These are phyloP conservation scores for Bujurquina vittata DNA, from an alignment of 2,113 vertebrate genomes.

Conservation along the genomic window DNA sequence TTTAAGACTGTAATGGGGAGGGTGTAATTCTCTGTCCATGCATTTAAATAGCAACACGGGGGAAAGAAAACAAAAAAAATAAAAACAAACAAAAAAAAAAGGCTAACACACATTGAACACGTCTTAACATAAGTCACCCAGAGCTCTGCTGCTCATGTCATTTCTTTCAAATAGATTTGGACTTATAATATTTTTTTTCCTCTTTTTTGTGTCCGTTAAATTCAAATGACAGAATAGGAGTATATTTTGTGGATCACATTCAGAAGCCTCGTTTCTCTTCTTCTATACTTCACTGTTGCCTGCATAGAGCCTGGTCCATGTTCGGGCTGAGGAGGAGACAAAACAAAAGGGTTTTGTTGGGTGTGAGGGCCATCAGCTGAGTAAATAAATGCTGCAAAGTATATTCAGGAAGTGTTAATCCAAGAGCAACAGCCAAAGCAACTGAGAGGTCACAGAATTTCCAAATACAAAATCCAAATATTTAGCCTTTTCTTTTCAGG, in stretches of 20 bases:
- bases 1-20: slow-evolving; percentile 68
- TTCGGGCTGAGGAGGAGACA: slow-evolving; percentile 86
- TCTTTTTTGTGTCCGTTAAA: slow-evolving; percentile 73
- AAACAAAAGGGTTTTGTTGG: slow-evolving; percentile 7
- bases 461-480: neutral
- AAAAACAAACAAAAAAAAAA: slow-evolving; percentile 11
- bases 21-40: slow-evolving; percentile 70
- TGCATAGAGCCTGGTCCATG: slow-evolving; percentile 99
- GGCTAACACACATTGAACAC: slow-evolving; percentile 69
- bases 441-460: neutral
- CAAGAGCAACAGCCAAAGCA: neutral
- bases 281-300: slow-evolving; percentile 91
- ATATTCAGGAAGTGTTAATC: neutral
- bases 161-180: slow-evolving; percentile 76
- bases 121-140: slow-evolving; percentile 72
- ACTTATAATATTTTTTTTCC: slow-evolving; percentile 57
- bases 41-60: slow-evolving; percentile 76
- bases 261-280: slow-evolving; percentile 65
- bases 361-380: neutral
- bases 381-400: neutral
- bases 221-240: slow-evolving; percentile 76
- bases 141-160: slow-evolving; percentile 73
- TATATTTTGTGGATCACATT: slow-evolving; percentile 76
- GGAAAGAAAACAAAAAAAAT: neutral
- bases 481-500: neutral